phyloP scores from a whole-genome alignment of 2,888 invertebrate species.

The Hipparchia semele region DNA sequence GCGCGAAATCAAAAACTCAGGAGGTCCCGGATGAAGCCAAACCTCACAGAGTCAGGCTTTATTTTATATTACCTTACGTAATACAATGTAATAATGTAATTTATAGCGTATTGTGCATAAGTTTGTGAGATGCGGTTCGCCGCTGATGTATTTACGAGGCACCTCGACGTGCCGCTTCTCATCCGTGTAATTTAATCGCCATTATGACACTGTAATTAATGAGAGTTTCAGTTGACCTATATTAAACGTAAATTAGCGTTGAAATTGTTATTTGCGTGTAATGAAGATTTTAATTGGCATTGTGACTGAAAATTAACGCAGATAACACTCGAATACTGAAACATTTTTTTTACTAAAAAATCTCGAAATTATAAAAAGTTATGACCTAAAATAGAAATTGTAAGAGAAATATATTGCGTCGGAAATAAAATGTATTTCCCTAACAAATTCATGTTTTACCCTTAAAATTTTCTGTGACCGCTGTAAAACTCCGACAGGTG shows the following conservation, averaged over 20 bases:
- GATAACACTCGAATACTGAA: neutral
- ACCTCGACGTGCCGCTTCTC: conserved; percentile 56
- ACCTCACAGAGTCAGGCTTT: neutral
- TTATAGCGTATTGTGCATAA: conserved; percentile 41
- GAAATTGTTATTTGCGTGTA: conserved; percentile 37
- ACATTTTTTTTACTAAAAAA: neutral
- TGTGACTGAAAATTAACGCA: conserved; percentile 9
- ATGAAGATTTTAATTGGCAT: conserved; percentile 28
- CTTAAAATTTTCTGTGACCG: conserved; percentile 51
- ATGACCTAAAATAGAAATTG: neutral
- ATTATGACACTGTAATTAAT: conserved; percentile 68
- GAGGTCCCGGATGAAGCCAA: neutral
- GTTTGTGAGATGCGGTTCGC: conserved; percentile 52
- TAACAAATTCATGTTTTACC: conserved; percentile 47
- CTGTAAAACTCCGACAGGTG: conserved; percentile 55
- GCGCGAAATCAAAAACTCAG: no score
- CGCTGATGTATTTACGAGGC: conserved; percentile 70
- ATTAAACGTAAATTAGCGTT: conserved; percentile 46
- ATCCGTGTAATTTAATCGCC: conserved; percentile 68
- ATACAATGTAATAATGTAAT: conserved; percentile 36
- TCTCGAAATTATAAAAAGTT: neutral
- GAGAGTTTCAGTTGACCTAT: conserved; percentile 52
- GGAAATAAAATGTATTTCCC: conserved; percentile 38
- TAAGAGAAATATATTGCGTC: conserved; percentile 13
- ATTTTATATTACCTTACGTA: conserved; percentile 1